Evolutionary conservation across 1,140 invertebrate genomes (phyloP), one percentile per base, ranked within the genome.

Genomic region (Drosophila leontia): DNA sequence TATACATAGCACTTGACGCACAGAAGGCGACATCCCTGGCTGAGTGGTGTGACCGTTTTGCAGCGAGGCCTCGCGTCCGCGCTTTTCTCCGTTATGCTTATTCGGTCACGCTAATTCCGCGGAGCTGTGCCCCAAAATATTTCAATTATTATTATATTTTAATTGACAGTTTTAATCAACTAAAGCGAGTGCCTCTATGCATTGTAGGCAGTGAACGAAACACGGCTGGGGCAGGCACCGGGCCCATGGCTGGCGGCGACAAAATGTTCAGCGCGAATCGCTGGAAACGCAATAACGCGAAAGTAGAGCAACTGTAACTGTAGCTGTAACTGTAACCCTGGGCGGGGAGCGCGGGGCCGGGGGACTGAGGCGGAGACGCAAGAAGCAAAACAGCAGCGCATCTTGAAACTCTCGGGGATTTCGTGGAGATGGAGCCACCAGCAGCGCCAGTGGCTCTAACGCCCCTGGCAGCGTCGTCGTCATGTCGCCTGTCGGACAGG

Each of bases 221-320:
- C 35, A 39, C 29, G 58, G 35, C 19, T 32, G 1, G 23, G 13
- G 19, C 53, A 37, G 53, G 11, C 23, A 17, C 19, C n/a, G 42
- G 29, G 32, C 63, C 60, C 23, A 75, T 78, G 72, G 74, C 37
- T 23, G 72, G 45, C 19, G 61, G 53, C 45, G 42, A 26, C 44
- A 35, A 65, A 61, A 77, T 77, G 75, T 57, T 56, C 56, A 41
- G 56, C 42, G 50, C 67, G 19, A 53, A 58, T 35, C 42, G 39
- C 37, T 64, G 50, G 42, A 75, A 71, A 50, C 45, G 53, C 51
- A 41, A 34, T 39, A 60, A 77, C 56, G 56, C 74, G 23, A 60
- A 77, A 77, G 53, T 77, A 77, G 75, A 77, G 75, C 72, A 75
- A 44, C 35, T 71, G 72, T 64, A 77, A 42, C 41, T 68, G 68